Evolutionary conservation across 2,888 invertebrate species (phyloP).

Genomic region (Drosophila flavopinicola): DNA sequence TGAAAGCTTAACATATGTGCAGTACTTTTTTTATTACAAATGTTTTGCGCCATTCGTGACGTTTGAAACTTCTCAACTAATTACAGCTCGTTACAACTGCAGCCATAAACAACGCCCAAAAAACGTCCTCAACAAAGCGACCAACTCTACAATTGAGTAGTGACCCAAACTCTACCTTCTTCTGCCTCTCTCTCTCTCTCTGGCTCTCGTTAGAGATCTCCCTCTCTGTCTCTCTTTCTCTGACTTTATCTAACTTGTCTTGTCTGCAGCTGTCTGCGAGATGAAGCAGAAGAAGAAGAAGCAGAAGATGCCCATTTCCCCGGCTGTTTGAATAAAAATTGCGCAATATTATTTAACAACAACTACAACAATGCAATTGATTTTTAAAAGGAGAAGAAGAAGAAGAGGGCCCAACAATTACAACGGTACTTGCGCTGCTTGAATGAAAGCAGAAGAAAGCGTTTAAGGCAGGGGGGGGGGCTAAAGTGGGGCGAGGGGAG

Average conservation of each 20-base stretch:
- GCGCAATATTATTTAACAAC: slow-evolving; percentile 77
- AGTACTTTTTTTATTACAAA: too few relatives aligned
- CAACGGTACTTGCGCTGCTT: slow-evolving; percentile 68
- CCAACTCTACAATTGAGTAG: not conserved
- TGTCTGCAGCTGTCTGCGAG: slow-evolving; percentile 36
- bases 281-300: slow-evolving; percentile 6
- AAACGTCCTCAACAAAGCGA: slow-evolving; percentile 32
- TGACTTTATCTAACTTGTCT: slow-evolving; percentile 15
- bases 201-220: slow-evolving; percentile 14
- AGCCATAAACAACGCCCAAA: slow-evolving; percentile 30
- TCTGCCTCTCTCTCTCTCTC: not conserved
- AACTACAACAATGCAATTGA: slow-evolving; percentile 46
- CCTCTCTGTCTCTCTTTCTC: slow-evolving; percentile 5
- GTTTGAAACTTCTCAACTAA: slow-evolving; percentile 7
- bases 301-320: slow-evolving; percentile 32
- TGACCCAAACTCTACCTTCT: not conserved
- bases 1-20: too few relatives aligned
- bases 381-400: slow-evolving; percentile 39
- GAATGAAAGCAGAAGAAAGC: slow-evolving; percentile 57
- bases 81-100: slow-evolving; percentile 14
- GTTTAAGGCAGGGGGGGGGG: not conserved
- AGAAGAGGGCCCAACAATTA: slow-evolving; percentile 67
- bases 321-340: slow-evolving; percentile 70
- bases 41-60: too few relatives aligned
- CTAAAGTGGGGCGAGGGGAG: not conserved